Percentiles rank a stretch among this genome's conserved stretches.
Conservation (phyloP, 2,888 invertebrate species). For the Dione vanillae region DNA sequence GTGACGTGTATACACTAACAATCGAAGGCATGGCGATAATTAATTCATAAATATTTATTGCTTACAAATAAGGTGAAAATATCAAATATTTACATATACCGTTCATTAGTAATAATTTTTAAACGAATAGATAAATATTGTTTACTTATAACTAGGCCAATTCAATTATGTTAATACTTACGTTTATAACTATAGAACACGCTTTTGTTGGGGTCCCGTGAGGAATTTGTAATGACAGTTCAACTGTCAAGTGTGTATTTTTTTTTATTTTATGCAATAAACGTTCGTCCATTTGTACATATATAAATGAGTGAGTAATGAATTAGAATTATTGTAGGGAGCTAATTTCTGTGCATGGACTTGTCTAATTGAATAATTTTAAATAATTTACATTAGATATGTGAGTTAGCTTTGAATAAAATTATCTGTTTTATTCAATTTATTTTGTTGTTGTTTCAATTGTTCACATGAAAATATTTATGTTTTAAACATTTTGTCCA, state of each 20-base stretch:
- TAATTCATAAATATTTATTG: not conserved
- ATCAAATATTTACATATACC: constrained; percentile 2
- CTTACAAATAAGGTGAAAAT: not conserved
- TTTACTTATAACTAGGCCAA: constrained; percentile 14
- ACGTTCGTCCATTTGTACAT: not conserved
- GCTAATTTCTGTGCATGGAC: not conserved
- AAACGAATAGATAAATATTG: constrained; percentile 3
- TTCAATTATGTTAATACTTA: constrained; percentile 9
- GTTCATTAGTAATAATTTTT: not conserved
- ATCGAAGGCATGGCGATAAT: not conserved
- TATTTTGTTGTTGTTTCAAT: not conserved
- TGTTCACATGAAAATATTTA: too few species aligned
- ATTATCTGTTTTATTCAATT: not conserved
- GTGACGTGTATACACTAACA: not conserved
- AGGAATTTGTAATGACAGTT: not conserved
- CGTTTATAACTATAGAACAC: not conserved
- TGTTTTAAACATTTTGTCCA: too few species aligned
- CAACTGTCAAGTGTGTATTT: not conserved
- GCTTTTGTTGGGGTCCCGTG: not conserved
- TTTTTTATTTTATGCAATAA: not conserved
- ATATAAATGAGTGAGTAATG: not conserved
- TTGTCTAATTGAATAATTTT: not conserved
- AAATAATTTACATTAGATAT: constrained; percentile 1
- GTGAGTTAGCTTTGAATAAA: not conserved
- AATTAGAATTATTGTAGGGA: not conserved